These are phyloP conservation scores for Lithophane ornitopus DNA, from an alignment of 2,888 invertebrate genomes.

Conservation along the genomic window DNA sequence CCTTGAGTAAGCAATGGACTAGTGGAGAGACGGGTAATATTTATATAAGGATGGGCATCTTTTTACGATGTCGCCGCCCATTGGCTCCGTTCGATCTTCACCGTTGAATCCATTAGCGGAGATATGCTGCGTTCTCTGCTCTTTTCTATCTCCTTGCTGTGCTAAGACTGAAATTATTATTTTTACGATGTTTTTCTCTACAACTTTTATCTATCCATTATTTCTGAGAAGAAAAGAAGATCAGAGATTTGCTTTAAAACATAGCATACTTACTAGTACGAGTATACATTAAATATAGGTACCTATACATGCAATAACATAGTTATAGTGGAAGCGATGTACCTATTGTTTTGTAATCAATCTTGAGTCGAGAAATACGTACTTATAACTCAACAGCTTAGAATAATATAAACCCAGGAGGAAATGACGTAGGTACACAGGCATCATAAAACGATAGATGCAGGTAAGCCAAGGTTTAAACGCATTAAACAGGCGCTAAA, in stretches of 20 bases:
- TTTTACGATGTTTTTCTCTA: background rate
- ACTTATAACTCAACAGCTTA: background rate
- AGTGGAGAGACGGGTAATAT: no score
- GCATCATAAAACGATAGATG: background rate
- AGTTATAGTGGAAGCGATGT: background rate
- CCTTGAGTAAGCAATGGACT: no score
- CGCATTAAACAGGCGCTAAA: constrained; percentile 28
- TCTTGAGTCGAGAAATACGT: background rate
- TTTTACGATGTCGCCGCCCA: no score
- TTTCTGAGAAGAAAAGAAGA: background rate
- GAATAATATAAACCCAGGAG: background rate
- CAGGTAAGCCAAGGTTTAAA: constrained; percentile 23
- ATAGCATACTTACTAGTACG: background rate
- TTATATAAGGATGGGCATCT: no score
- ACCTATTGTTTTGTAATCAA: background rate
- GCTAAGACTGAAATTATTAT: background rate
- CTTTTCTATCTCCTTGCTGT: no score
- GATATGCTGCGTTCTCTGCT: no score
- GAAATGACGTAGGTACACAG: background rate
- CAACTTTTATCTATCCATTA: background rate
- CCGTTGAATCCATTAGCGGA: no score
- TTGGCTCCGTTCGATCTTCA: no score
- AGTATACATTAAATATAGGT: background rate
- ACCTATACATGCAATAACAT: background rate
- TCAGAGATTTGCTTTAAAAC: background rate